Evolutionary conservation across 1,140 invertebrate species (phyloP).

Genomic region (Pogonomyrmex barbatus): DNA sequence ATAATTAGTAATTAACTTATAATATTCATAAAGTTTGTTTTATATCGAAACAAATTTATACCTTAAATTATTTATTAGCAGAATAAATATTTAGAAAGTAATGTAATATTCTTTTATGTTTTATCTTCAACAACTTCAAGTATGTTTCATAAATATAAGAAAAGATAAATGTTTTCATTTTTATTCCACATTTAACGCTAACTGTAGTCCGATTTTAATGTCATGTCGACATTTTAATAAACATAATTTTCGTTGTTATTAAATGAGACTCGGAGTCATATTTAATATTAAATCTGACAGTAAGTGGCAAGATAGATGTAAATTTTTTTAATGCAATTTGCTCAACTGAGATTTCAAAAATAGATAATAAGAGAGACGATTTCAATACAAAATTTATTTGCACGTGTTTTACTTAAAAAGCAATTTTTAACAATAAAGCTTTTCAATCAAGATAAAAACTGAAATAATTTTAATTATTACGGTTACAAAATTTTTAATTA

Average conservation of each 20-base stretch:
- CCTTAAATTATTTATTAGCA: background rate
- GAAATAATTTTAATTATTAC: background rate
- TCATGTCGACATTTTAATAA: background rate
- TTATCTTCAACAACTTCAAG: background rate
- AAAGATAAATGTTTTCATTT: background rate
- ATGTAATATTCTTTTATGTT: background rate
- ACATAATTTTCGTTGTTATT: background rate
- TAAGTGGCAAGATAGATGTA: background rate
- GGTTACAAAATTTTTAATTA: background rate
- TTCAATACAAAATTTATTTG: background rate
- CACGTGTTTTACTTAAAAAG: background rate
- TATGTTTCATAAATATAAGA: background rate
- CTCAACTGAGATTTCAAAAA: background rate
- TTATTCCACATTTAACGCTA: background rate
- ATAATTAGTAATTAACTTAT: background rate
- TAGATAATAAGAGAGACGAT: background rate
- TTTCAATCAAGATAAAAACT: background rate
- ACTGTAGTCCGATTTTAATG: background rate
- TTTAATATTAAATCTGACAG: background rate
- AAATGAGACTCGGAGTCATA: background rate
- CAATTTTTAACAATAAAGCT: background rate
- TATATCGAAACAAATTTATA: background rate
- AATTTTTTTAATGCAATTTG: slow-evolving; percentile 1
- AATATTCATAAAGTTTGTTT: background rate
- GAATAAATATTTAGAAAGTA: background rate